These are phyloP conservation scores for Anolis apletophallus DNA, from an alignment of 2,797 vertebrate species.

Conservation along the genomic window DNA sequence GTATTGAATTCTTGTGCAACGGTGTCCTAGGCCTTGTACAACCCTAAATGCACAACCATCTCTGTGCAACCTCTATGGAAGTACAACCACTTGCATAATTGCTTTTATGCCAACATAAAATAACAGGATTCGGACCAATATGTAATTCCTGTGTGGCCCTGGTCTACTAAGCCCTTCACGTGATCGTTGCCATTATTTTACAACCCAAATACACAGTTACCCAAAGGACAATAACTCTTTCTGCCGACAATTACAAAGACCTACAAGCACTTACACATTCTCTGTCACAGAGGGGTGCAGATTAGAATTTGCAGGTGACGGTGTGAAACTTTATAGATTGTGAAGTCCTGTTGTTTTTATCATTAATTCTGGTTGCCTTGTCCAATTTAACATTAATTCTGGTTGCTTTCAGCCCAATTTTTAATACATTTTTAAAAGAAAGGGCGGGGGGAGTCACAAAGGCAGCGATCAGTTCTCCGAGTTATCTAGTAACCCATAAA, in stretches of 20 bases:
- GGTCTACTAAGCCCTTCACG: not conserved
- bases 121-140: too few relatives aligned
- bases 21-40: too few relatives aligned
- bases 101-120: too few relatives aligned
- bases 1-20: too few relatives aligned
- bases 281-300: constrained; percentile 6
- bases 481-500: constrained; percentile 26
- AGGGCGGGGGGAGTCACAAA: not conserved
- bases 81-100: too few relatives aligned
- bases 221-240: constrained; percentile 12
- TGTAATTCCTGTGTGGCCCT: not conserved
- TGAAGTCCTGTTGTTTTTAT: constrained; percentile 16
- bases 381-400: constrained; percentile 36
- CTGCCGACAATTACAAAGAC: not conserved
- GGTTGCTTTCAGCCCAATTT: constrained; percentile 8
- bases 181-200: not conserved
- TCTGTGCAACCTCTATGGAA: too few relatives aligned
- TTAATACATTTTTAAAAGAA: not conserved
- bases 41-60: too few relatives aligned
- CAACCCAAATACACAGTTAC: not conserved
- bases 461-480: not conserved
- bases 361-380: constrained; percentile 12
- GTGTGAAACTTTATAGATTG: constrained; percentile 32
- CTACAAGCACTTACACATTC: constrained; percentile 11
- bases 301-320: constrained; percentile 31